Evolutionary conservation across 30 jellyfish, hydroid and myxozoan genomes (phyloP).

Genomic region (Cassiopea xamachana): DNA sequence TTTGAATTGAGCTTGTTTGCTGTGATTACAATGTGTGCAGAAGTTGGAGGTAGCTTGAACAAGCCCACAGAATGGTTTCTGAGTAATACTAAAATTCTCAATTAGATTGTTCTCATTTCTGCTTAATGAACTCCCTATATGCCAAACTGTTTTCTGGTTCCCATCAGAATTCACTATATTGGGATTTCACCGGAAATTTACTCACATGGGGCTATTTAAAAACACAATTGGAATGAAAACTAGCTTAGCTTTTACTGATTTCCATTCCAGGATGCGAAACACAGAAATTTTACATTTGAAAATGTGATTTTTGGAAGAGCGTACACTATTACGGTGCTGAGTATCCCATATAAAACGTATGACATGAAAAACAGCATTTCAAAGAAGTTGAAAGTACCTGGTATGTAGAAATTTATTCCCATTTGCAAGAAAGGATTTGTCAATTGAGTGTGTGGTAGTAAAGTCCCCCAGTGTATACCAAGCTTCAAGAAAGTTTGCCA

Average conservation of each 20-base stretch:
- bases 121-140: not conserved
- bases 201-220: not conserved
- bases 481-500: not conserved
- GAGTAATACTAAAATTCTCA: too few relatives aligned
- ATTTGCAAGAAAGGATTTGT: not conserved
- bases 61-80: too few relatives aligned
- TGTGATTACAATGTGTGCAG: too few relatives aligned
- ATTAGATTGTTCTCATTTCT: too few relatives aligned
- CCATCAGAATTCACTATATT: not conserved
- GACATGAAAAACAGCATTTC: slow-evolving; percentile 15
- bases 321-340: not conserved
- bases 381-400: not conserved
- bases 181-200: not conserved
- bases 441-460: not conserved
- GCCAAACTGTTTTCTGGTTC: not conserved
- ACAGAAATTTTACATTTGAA: slow-evolving; percentile 7
- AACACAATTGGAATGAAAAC: not conserved
- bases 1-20: too few relatives aligned
- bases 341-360: not conserved
- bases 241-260: not conserved
- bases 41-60: too few relatives aligned
- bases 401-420: not conserved
- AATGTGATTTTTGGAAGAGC: not conserved
- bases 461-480: not conserved
- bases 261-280: not conserved